Conservation (phyloP, 1,140 invertebrate genomes). For the Acyrthosiphon pisum region DNA sequence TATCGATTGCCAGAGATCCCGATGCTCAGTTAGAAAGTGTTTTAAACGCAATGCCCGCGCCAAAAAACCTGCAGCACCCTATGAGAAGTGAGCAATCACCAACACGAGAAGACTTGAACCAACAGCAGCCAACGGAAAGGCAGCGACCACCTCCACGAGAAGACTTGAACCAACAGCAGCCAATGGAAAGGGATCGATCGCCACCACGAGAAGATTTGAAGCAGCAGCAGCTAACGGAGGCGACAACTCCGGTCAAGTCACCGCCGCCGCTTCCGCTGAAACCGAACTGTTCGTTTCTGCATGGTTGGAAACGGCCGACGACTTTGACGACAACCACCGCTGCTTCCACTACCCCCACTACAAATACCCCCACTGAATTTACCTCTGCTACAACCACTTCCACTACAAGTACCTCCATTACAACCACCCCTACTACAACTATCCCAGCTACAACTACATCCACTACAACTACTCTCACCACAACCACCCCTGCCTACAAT, state of each 20-base stretch:
- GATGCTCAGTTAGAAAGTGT: conserved; percentile 38
- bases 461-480: neutral
- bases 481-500: neutral
- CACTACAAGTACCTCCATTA: neutral
- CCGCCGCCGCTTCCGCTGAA: neutral
- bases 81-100: neutral
- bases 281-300: conserved; percentile 41
- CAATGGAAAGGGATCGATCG: neutral
- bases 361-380: neutral
- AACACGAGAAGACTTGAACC: neutral
- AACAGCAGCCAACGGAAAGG: neutral
- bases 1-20: conserved; percentile 44
- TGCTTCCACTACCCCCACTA: neutral
- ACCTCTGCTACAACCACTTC: neutral
- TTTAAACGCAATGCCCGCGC: neutral
- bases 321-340: too few relatives aligned
- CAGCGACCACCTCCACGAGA: neutral
- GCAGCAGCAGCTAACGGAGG: neutral
- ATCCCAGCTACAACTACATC: neutral
- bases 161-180: neutral
- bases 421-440: neutral
- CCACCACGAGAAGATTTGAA: neutral
- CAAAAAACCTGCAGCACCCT: neutral
- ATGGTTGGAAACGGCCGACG: neutral
- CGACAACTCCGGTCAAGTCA: neutral